phyloP scores from a whole-genome alignment of 2,797 vertebrate species.

The Crax fasciolata region DNA sequence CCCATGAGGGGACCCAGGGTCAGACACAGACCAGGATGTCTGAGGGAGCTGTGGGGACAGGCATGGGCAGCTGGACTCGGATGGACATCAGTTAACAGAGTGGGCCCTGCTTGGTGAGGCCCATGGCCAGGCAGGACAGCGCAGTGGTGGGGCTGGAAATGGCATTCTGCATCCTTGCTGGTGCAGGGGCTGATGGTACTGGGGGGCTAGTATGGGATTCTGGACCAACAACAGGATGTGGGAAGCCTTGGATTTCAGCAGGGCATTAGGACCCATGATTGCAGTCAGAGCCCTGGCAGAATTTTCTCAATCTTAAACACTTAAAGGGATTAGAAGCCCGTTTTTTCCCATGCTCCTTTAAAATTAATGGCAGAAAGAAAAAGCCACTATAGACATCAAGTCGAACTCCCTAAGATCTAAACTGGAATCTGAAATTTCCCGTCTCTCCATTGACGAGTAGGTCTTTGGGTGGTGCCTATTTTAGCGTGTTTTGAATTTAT shows the following conservation, averaged over 20 bases:
- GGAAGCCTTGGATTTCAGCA: accelerated
- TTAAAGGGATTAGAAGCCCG: not conserved
- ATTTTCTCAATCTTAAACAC: not conserved
- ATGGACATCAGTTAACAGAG: not conserved
- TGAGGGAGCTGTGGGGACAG: accelerated
- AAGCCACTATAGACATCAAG: not conserved
- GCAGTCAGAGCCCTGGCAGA: not conserved
- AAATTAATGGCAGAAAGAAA: not conserved
- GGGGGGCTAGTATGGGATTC: not conserved
- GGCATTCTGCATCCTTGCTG: accelerated
- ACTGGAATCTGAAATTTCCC: not conserved
- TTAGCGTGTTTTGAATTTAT: not conserved
- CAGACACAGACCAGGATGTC: not conserved
- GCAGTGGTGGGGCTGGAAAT: accelerated
- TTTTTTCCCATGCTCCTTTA: not conserved
- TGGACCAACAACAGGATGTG: accelerated
- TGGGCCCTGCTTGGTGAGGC: too few relatives aligned
- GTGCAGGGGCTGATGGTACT: accelerated
- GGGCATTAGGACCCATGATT: accelerated
- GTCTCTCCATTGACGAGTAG: not conserved
- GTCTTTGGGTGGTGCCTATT: accelerated
- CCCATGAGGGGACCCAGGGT: accelerated
- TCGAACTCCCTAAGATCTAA: not conserved
- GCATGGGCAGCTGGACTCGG: not conserved
- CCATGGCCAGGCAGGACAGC: not conserved